Conservation (phyloP, 2,888 invertebrate species). For the Parelbella ahira region DNA sequence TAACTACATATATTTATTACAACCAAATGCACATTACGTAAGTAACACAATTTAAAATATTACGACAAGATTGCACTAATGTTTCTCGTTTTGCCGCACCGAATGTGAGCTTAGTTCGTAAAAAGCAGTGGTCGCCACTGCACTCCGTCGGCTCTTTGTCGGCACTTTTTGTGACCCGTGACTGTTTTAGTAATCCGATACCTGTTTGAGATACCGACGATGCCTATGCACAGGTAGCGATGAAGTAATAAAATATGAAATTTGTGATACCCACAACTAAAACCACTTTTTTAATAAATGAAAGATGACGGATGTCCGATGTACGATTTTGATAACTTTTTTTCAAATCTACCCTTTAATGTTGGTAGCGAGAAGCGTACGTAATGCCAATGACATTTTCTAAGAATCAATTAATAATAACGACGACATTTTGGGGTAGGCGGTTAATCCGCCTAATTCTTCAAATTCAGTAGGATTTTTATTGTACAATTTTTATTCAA, state of each 20-base stretch:
- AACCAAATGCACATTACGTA: no score
- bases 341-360: no score
- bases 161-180: slow-evolving; percentile 74
- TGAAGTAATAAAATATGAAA: slow-evolving; percentile 57
- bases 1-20: no score
- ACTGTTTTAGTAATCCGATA: slow-evolving; percentile 76
- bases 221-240: slow-evolving; percentile 64
- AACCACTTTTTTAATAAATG: not conserved
- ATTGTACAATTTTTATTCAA: no score
- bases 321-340: no score
- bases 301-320: not conserved
- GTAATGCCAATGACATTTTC: no score
- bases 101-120: slow-evolving; percentile 28
- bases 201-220: slow-evolving; percentile 52
- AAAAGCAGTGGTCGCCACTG: slow-evolving; percentile 53
- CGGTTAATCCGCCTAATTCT: no score
- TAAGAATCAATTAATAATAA: no score
- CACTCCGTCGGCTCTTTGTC: slow-evolving; percentile 61
- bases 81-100: slow-evolving; percentile 31
- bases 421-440: no score
- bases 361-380: no score
- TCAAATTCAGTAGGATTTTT: no score
- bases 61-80: slow-evolving; percentile 36
- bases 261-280: not conserved
- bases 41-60: no score